Percentiles rank a stretch among this genome's conserved stretches.
These are phyloP conservation scores for Apis dorsata DNA, from an alignment of 1,140 invertebrate genomes.

Conservation along the genomic window DNA sequence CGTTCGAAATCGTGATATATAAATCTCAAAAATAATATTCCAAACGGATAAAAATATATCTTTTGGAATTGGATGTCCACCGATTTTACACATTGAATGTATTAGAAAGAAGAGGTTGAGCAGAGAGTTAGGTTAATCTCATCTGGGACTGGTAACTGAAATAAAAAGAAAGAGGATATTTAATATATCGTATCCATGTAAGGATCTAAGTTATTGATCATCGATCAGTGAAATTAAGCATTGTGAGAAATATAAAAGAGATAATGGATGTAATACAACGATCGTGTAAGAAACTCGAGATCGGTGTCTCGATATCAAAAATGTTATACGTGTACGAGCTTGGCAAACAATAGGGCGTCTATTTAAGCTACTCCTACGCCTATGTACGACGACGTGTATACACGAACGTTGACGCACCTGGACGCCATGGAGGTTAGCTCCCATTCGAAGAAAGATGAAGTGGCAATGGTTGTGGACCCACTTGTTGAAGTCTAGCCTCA, in stretches of 20 bases:
- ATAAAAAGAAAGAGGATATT: not conserved
- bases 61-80: too few species aligned
- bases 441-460: constrained; percentile 16
- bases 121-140: not conserved
- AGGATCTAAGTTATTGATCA: not conserved
- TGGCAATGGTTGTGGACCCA: not conserved
- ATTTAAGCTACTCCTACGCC: constrained; percentile 40
- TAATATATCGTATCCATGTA: too few species aligned
- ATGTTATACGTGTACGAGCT: not conserved
- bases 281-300: constrained; percentile 28
- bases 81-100: too few species aligned
- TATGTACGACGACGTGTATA: constrained; percentile 25
- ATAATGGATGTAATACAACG: constrained; percentile 10
- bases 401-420: constrained; percentile 35
- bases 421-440: constrained; percentile 1
- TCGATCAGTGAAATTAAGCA: constrained; percentile 29
- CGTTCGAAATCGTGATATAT: too few species aligned
- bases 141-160: too few species aligned
- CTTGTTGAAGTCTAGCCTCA: not conserved
- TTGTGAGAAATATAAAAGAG: not conserved
- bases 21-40: too few species aligned
- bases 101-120: too few species aligned
- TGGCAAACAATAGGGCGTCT: constrained; percentile 25
- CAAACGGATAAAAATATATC: too few species aligned
- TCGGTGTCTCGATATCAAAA: constrained; percentile 17